Conservation (phyloP, 2,113 vertebrate species). For the Chionis minor region DNA sequence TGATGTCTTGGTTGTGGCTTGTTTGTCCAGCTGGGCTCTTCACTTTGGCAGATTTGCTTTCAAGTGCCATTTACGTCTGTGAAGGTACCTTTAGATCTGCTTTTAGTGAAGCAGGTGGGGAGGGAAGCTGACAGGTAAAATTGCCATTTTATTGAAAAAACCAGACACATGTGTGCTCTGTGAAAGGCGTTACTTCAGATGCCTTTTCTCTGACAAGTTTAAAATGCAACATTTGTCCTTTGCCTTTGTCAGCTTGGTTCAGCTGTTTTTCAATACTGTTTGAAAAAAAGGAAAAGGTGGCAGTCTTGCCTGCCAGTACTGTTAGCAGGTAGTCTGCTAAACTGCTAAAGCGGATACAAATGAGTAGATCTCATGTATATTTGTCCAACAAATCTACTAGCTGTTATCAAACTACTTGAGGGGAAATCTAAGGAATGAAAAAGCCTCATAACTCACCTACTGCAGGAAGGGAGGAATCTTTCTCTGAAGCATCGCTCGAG, state of each 20-base stretch:
- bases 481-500: background rate
- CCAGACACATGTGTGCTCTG: background rate
- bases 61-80: background rate
- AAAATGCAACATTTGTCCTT: background rate
- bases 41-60: conserved; percentile 1
- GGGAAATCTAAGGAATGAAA: background rate
- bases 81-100: background rate
- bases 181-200: background rate
- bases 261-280: background rate
- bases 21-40: background rate
- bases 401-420: background rate
- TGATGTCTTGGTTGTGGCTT: background rate
- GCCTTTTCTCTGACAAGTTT: background rate
- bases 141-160: background rate
- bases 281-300: rapidly evolving
- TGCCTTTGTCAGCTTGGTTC: background rate
- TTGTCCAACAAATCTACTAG: background rate
- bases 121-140: background rate
- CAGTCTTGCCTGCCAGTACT: rapidly evolving
- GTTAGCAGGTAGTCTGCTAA: background rate
- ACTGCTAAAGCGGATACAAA: background rate
- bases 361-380: background rate
- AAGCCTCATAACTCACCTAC: background rate
- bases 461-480: background rate
- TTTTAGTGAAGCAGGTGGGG: background rate